Conservation (phyloP, 1,140 invertebrate genomes). For the Zaprionus capensis region DNA sequence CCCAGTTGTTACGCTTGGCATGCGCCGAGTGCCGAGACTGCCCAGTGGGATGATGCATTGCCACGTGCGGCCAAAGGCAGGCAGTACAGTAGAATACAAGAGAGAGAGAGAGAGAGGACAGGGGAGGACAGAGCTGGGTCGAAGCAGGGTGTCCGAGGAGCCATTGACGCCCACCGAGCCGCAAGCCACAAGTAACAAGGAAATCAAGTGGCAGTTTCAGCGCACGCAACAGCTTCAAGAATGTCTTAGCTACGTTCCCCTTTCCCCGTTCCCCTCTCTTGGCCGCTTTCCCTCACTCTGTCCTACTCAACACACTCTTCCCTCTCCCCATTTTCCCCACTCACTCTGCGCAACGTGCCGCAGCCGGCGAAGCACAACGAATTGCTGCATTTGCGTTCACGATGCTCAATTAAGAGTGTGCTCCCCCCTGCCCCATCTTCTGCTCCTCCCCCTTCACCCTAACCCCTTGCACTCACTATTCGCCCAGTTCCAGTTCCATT, state of each 20-base stretch:
- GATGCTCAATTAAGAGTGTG: conserved; percentile 62
- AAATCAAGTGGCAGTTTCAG: conserved; percentile 25
- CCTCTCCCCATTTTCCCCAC: too few relatives aligned
- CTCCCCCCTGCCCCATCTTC: not conserved
- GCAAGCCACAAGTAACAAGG: conserved; percentile 20
- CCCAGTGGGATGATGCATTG: conserved; percentile 25
- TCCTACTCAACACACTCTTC: not conserved
- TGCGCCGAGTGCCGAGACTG: conserved; percentile 18
- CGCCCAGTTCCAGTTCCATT: conserved; percentile 22
- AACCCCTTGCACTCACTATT: not conserved
- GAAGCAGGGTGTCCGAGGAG: conserved; percentile 9
- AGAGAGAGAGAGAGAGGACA: not conserved
- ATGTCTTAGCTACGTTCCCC: not conserved
- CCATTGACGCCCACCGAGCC: conserved; percentile 11
- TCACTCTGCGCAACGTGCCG: conserved; percentile 16
- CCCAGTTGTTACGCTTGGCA: conserved; percentile 57
- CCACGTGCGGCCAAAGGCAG: conserved; percentile 34
- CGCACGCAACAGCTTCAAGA: conserved; percentile 41
- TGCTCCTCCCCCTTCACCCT: not conserved
- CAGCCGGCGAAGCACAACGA: conserved; percentile 71
- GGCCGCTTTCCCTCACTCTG: not conserved
- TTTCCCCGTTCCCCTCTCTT: not conserved
- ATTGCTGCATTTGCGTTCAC: conserved; percentile 72
- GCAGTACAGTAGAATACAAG: not conserved
- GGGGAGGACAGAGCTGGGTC: conserved; percentile 7